Evolutionary conservation across 2,888 invertebrate species (phyloP), one percentile per base, ranked within the genome.

Genomic region (Pheosia gnoma): DNA sequence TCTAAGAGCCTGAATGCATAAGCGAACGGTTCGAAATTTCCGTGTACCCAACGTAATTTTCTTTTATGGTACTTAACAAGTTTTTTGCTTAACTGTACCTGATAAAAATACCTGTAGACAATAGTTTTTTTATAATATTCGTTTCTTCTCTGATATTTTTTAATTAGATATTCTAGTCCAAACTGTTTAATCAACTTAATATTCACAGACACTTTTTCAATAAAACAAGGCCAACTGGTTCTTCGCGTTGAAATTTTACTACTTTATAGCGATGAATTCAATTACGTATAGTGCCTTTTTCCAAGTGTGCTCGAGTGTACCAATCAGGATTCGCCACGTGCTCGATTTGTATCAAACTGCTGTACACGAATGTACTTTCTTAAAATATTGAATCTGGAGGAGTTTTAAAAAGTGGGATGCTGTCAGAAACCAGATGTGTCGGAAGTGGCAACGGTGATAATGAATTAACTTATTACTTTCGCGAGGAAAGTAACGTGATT

Each of bases 1-100:
- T 85, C 83, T 82, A 74, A 78, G 72, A 77, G 80, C 73, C 75
- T 72, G 86, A 84, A 86, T 88, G 82, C 78, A 86, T 86, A 87
- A 86, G 73, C 69, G 78, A 87, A 78, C 74, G 82, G 82, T 76
- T 79, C 64, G 71, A 66, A 78, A 78, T 76, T 70, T 68, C 66
- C 57, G 63, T 76, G 75, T 77, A 70, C 74, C 72, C 73, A 79
- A 75, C 79, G 79, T 80, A 72, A 81, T 79, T 78, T 79, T 75
- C 74, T 78, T 82, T 79, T 76, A 79, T 67, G 58, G 62, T 47
- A 25, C 25, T 25, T 25, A 47, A 47, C 47, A 47, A 47, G n/a
- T 57, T 74, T 68, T 61, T 60, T 74, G 61, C 68, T 66, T 66
- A 69, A 68, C 67, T 66, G 65, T 67, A 63, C 62, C 45, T 57